Percentiles rank a stretch among this genome's conserved stretches.
These are phyloP conservation scores for Chaetorhynchus papuensis DNA, from an alignment of 2,113 vertebrate species.

Conservation along the genomic window DNA sequence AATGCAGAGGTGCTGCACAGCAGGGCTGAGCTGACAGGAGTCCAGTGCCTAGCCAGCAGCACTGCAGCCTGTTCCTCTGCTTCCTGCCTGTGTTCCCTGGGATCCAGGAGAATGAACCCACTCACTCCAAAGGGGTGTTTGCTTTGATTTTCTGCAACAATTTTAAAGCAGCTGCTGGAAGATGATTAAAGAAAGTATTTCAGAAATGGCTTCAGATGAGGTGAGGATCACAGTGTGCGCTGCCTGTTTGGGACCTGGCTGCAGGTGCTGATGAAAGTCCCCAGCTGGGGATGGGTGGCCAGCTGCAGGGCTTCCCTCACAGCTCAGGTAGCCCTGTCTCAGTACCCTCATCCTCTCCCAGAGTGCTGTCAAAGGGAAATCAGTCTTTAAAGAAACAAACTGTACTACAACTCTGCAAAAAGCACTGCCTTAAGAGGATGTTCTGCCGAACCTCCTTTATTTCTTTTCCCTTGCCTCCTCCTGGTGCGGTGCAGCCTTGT, in stretches of 20 bases:
- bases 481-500: fast-evolving
- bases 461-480: neutral
- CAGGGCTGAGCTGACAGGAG: fast-evolving
- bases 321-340: neutral
- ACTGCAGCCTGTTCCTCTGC: neutral
- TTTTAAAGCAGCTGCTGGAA: neutral
- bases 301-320: neutral
- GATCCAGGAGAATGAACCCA: neutral
- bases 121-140: neutral
- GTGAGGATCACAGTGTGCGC: fast-evolving
- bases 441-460: neutral
- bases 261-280: neutral
- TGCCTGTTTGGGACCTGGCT: neutral
- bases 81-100: neutral
- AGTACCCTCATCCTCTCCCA: neutral
- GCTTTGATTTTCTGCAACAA: neutral
- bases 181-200: neutral
- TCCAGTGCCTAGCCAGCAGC: neutral
- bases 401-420: neutral
- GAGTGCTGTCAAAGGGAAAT: neutral
- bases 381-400: neutral
- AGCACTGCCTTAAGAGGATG: neutral
- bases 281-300: neutral
- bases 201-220: neutral
- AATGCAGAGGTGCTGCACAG: neutral